phyloP scores from a whole-genome alignment of 2,113 vertebrate species.

The Hiodon alosoides region DNA sequence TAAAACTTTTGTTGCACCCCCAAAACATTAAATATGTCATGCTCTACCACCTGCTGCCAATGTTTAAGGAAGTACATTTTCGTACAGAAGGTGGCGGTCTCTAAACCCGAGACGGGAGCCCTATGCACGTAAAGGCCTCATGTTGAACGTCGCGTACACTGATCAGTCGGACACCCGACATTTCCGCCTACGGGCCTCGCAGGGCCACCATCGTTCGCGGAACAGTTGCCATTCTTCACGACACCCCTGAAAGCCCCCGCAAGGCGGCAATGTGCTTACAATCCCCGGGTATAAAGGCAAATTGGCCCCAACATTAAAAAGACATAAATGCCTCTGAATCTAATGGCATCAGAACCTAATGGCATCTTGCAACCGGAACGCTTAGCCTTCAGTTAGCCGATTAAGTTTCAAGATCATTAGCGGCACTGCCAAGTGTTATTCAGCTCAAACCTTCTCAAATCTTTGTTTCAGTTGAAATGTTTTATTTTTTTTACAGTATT shows the following conservation, averaged over 20 bases:
- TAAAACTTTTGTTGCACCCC: no score
- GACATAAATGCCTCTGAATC: constrained; percentile 56
- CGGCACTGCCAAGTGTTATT: constrained; percentile 29
- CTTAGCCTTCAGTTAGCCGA: constrained; percentile 48
- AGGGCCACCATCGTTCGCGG: constrained; percentile 31
- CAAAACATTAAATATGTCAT: no score
- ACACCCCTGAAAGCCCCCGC: not conserved
- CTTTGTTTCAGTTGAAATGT: not conserved
- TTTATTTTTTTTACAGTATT: constrained; percentile 23
- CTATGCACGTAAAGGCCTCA: not conserved
- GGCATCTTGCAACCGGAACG: constrained; percentile 48
- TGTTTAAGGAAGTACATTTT: no score
- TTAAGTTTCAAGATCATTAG: constrained; percentile 49
- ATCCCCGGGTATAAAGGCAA: constrained; percentile 56
- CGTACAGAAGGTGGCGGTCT: no score
- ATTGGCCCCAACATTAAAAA: constrained; percentile 66
- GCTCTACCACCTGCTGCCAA: no score
- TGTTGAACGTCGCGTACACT: no score
- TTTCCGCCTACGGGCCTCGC: no score
- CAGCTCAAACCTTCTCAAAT: constrained; percentile 10
- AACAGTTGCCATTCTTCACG: constrained; percentile 53
- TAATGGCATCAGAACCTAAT: constrained; percentile 60
- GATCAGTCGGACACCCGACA: no score
- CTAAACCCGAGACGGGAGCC: not conserved
- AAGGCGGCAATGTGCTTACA: constrained; percentile 51